Evolutionary conservation across 2,113 vertebrate genomes (phyloP).

Genomic region (Hyaena hyaena): DNA sequence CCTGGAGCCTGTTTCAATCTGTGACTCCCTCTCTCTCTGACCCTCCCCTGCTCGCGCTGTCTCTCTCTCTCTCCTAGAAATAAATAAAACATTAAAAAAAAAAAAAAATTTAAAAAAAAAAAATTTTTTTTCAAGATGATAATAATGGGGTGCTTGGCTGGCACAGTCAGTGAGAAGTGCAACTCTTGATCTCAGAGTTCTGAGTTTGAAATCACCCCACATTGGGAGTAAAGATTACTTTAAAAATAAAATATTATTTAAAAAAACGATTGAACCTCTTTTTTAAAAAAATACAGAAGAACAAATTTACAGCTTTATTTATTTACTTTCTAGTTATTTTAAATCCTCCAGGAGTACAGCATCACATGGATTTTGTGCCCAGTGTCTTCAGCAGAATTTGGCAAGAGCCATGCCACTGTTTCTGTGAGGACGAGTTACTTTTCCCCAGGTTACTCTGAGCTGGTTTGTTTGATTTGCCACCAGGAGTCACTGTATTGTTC

Average conservation of each 20-base stretch:
- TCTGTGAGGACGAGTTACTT: not conserved
- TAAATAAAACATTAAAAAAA: no score
- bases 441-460: not conserved
- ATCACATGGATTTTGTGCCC: not conserved
- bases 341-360: not conserved
- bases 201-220: no score
- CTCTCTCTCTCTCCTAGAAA: no score
- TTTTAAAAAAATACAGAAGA: not conserved
- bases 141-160: no score
- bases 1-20: no score
- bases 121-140: no score
- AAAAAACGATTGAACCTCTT: not conserved
- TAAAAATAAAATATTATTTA: not conserved
- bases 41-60: no score
- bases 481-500: not conserved
- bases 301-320: not conserved
- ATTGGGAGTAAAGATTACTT: no score
- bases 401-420: not conserved
- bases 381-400: not conserved
- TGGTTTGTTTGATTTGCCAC: not conserved
- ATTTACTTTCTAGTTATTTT: not conserved
- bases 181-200: no score
- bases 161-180: no score
- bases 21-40: no score
- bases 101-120: no score